Evolutionary conservation across 2,797 vertebrate genomes (phyloP).

Genomic region (Anguilla obscura): DNA sequence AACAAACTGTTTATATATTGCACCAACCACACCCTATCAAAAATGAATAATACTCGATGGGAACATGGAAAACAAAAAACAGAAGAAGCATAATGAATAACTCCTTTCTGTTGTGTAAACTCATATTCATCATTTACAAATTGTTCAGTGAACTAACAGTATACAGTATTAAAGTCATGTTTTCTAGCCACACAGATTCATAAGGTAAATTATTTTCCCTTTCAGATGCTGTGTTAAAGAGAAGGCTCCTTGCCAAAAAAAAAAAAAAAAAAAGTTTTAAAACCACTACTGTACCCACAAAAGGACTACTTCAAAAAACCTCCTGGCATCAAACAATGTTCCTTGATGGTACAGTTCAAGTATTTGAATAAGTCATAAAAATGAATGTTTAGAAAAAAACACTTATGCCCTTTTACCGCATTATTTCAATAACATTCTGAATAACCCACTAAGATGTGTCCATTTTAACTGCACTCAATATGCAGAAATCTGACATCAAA

Average conservation of each 20-base stretch:
- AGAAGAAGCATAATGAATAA: not conserved
- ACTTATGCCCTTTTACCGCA: not conserved
- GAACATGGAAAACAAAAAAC: not conserved
- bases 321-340: not conserved
- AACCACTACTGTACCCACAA: not conserved
- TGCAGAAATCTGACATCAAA: not conserved
- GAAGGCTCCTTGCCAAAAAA: not conserved
- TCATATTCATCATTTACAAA: not conserved
- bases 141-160: not conserved
- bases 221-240: not conserved
- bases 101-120: not conserved
- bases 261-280: not conserved
- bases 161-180: not conserved
- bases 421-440: not conserved
- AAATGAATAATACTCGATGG: not conserved
- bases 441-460: not conserved
- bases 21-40: not conserved
- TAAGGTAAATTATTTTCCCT: not conserved
- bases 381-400: not conserved
- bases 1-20: not conserved
- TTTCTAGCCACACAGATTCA: not conserved
- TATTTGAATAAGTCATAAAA: not conserved
- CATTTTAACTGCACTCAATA: not conserved
- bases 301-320: not conserved
- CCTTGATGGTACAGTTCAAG: not conserved